Evolutionary conservation across 2,888 invertebrate species (phyloP).

Genomic region (Griposia aprilina): DNA sequence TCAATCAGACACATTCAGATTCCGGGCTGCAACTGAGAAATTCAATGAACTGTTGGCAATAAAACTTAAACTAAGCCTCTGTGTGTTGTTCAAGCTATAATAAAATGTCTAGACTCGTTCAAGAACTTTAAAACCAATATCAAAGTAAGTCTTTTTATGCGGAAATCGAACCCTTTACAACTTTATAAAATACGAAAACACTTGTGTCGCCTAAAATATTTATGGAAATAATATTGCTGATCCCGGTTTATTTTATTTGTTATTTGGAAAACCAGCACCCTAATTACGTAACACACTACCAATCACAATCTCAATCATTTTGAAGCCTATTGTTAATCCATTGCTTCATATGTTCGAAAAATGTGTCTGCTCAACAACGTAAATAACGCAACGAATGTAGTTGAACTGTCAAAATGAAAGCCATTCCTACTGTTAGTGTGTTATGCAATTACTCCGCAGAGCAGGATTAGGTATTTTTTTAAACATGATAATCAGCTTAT

Average conservation of each 20-base stretch:
- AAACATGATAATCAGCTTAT: no score
- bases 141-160: slow-evolving; percentile 21
- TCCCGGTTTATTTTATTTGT: not conserved
- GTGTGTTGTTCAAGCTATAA: slow-evolving; percentile 6
- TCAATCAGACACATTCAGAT: not conserved
- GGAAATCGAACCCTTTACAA: slow-evolving; percentile 11
- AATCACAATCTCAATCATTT: no score
- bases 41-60: not conserved
- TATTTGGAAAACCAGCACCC: not conserved
- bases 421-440: no score
- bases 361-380: no score
- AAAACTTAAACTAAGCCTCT: not conserved
- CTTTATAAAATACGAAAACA: not conserved
- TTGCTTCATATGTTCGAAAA: no score
- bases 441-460: no score
- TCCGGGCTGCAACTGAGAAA: not conserved
- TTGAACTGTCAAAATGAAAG: no score
- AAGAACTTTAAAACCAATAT: slow-evolving; percentile 23
- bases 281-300: no score
- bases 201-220: not conserved
- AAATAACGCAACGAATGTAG: no score
- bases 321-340: no score
- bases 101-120: slow-evolving; percentile 35
- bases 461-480: not conserved
- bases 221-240: not conserved